phyloP scores from a whole-genome alignment of 2,888 invertebrate species.

The Tipula lateralis region DNA sequence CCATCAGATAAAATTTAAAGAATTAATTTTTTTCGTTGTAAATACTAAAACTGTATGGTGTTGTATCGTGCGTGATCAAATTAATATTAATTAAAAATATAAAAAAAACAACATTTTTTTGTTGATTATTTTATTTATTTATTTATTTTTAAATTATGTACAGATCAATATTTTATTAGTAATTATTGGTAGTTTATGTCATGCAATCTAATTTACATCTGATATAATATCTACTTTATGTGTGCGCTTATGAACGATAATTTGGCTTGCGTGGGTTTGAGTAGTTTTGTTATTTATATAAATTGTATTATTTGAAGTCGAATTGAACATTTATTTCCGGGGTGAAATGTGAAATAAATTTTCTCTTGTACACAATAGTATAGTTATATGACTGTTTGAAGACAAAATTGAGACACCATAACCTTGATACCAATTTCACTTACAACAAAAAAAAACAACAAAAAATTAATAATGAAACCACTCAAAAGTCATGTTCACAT shows the following conservation, averaged over 20 bases:
- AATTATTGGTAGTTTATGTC: conserved; percentile 13
- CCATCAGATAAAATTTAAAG: background rate
- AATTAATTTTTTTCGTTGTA: background rate
- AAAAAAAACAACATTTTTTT: background rate
- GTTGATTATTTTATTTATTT: background rate
- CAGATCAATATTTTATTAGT: conserved; percentile 7
- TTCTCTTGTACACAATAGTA: background rate
- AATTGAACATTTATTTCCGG: background rate
- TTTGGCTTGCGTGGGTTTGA: background rate
- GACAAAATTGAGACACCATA: background rate
- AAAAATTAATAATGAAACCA: background rate
- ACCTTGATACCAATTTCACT: conserved; percentile 5
- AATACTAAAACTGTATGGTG: background rate
- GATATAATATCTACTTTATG: background rate
- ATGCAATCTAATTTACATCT: background rate
- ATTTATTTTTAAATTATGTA: background rate
- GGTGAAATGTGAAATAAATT: background rate
- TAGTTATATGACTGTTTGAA: background rate
- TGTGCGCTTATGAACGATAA: background rate
- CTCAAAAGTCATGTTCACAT: background rate
- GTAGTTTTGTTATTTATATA: background rate
- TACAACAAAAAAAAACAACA: background rate
- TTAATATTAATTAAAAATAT: conserved; percentile 16
- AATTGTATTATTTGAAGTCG: background rate
- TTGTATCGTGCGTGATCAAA: background rate